Conservation (phyloP, 2,888 invertebrate species). For the Phasia obesa region DNA sequence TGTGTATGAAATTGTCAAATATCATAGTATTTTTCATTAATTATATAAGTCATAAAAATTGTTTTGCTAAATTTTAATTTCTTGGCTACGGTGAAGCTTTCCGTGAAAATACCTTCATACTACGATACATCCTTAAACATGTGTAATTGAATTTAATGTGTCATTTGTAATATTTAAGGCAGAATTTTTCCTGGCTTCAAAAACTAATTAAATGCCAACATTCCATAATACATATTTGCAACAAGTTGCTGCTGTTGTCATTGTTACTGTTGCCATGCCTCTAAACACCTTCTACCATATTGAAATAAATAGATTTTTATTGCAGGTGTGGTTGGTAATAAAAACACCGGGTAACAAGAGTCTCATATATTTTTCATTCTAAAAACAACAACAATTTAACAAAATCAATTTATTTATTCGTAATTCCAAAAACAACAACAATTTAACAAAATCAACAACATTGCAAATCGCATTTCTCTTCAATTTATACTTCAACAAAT, state of each 20-base stretch:
- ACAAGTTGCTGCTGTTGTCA: constrained; percentile 28
- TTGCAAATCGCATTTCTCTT: constrained; percentile 45
- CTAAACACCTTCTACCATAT: neutral
- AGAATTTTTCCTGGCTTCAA: constrained; percentile 6
- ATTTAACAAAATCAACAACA: constrained; percentile 32
- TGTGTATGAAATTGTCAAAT: no score
- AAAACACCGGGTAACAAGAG: neutral
- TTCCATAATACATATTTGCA: constrained; percentile 6
- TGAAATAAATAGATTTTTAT: neutral
- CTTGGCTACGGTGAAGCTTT: no score
- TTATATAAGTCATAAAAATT: no score
- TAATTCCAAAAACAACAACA: constrained; percentile 14
- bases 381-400: no score
- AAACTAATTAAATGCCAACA: constrained; percentile 31
- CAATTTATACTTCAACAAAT: constrained; percentile 44
- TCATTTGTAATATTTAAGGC: neutral
- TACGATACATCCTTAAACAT: no score
- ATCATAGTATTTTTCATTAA: no score
- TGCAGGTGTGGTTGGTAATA: neutral
- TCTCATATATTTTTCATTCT: constrained; percentile 10
- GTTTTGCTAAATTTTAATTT: no score
- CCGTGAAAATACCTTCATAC: no score
- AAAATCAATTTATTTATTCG: neutral
- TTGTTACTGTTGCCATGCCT: neutral
- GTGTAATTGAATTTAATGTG: neutral